These are phyloP conservation scores for Pantherophis vulpinus DNA, from an alignment of 2,797 vertebrate genomes.

Conservation along the genomic window DNA sequence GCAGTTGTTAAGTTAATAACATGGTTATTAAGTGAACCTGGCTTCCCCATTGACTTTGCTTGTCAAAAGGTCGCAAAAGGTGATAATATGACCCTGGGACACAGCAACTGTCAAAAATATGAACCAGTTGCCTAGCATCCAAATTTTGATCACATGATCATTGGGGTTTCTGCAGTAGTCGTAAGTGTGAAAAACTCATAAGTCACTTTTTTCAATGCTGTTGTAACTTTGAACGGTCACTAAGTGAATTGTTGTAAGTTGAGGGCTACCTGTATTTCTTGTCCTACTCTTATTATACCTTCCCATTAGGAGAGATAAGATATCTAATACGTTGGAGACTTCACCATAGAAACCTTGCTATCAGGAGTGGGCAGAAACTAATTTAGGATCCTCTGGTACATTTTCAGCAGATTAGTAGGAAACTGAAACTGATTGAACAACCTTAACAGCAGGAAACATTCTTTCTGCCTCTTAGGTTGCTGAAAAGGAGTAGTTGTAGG, in stretches of 20 bases:
- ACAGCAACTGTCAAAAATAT: not conserved
- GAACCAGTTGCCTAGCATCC: not conserved
- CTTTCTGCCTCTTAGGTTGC: too few species aligned
- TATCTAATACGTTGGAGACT: not conserved
- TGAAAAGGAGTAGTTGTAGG: not conserved
- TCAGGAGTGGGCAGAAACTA: not conserved
- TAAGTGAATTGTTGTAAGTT: not conserved
- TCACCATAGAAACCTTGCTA: not conserved
- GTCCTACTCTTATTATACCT: not conserved
- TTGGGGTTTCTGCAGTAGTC: not conserved
- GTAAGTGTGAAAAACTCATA: not conserved
- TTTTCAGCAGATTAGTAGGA: not conserved
- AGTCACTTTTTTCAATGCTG: not conserved
- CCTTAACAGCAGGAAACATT: not conserved
- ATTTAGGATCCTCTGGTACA: not conserved
- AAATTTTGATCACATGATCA: not conserved
- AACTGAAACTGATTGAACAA: not conserved
- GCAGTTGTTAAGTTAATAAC: not conserved
- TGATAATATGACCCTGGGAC: not conserved
- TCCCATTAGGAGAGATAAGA: not conserved
- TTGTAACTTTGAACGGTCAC: not conserved
- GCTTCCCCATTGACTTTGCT: not conserved
- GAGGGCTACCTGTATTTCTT: not conserved
- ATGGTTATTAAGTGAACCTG: not conserved
- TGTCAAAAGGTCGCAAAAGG: not conserved